These are phyloP conservation scores for Cyclophora albipunctata DNA, from an alignment of 2,888 invertebrate genomes.

Conservation along the genomic window DNA sequence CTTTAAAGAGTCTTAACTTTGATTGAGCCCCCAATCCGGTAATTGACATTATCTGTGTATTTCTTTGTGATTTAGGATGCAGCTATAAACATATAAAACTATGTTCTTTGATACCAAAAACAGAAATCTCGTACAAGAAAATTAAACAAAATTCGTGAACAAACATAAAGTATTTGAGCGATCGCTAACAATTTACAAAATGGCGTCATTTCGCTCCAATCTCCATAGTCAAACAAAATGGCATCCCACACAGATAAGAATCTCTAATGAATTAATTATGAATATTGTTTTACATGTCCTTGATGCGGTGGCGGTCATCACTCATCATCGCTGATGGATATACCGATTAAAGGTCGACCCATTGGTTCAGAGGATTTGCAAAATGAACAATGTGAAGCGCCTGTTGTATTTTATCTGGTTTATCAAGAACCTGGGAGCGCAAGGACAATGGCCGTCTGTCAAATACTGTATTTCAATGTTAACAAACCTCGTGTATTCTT, in stretches of 20 bases:
- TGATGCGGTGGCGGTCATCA: slow-evolving; percentile 58
- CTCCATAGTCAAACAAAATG: slow-evolving; percentile 27
- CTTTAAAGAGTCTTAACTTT: too few relatives aligned
- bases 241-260: slow-evolving; percentile 16
- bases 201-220: slow-evolving; percentile 37
- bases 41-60: too few relatives aligned
- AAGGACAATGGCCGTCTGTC: slow-evolving; percentile 16
- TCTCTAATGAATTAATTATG: slow-evolving; percentile 49
- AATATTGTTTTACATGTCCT: slow-evolving; percentile 58
- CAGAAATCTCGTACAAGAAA: too few relatives aligned
- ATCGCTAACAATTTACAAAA: slow-evolving; percentile 22
- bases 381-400: slow-evolving; percentile 40
- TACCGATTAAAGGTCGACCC: slow-evolving; percentile 52
- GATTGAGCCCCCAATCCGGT: too few relatives aligned
- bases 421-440: slow-evolving; percentile 18
- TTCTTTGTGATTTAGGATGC: too few relatives aligned
- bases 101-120: too few relatives aligned
- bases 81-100: too few relatives aligned
- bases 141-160: too few relatives aligned
- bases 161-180: too few relatives aligned
- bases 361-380: slow-evolving; percentile 61
- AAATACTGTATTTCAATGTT: background rate
- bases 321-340: slow-evolving; percentile 53
- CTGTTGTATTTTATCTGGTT: slow-evolving; percentile 26
- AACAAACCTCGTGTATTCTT: background rate